Evolutionary conservation across 2,797 vertebrate genomes (phyloP), one percentile per base, ranked within the genome.

Genomic region (Alauda arvensis): DNA sequence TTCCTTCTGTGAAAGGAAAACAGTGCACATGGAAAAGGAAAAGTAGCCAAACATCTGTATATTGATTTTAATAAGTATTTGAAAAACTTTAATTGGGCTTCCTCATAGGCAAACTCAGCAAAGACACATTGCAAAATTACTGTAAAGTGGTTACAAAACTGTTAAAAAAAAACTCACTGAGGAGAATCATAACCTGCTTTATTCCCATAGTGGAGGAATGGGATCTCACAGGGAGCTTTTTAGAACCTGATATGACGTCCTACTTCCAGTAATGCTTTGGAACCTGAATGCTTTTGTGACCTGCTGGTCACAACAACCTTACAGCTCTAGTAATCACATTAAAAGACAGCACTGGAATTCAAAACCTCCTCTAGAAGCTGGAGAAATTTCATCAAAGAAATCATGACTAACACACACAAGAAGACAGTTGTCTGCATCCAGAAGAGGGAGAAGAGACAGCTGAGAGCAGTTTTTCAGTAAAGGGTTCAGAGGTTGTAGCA

Each of bases 1-100:
- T 87, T 88, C 66, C 62, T 93, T 83, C 76, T 71, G 37, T 68
- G 48, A 81, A 94, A 91, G 37, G 37, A 63, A 78, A 85, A 66
- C 20, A 45, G 20, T 39, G 29, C 10, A 40, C 6, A 11, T 34
- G 55, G 57, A 48, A n/a, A 57, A n/a, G 37, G 28, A 61, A 66
- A 82, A 92, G 57, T 16, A 79, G 78, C 77, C 71, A 84, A 33
- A 62, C 17, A 3, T 69, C 77, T 42, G 34, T 31, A 53, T 70
- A 80, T 40, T 86, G 61, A 84, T 61, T 84, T 86, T 51, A 89
- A n/a, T 46, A 65, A 63, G 23, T 55, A 56, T 70, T 84, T 60
- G 19, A 74, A 53, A 88, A 79, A 82, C 14, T 86, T 92, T 61
- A 49, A 43, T 17, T 53, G 0, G 33, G 14, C 12, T 79, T 84